Percentiles rank a stretch among this genome's conserved stretches.
These are phyloP conservation scores for Leptopilina syphax DNA, from an alignment of 2,888 invertebrate genomes.

Conservation along the genomic window DNA sequence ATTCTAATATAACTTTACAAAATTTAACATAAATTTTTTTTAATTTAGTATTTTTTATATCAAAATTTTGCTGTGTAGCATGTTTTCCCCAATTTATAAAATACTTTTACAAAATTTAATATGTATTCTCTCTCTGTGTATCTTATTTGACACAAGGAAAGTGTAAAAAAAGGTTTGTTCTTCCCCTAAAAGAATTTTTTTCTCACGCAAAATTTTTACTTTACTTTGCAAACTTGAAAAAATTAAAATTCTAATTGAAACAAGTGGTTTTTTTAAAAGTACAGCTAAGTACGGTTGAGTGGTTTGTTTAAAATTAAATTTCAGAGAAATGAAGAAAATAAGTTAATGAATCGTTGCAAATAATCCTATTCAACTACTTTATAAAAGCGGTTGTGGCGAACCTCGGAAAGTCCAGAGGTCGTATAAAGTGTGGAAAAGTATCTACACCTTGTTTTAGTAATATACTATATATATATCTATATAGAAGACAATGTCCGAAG, in stretches of 20 bases:
- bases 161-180: too few relatives aligned
- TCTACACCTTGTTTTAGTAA: conserved; percentile 21
- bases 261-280: neutral
- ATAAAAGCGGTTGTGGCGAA: conserved; percentile 2
- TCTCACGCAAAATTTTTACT: too few relatives aligned
- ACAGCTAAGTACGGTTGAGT: neutral
- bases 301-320: conserved; percentile 5
- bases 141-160: too few relatives aligned
- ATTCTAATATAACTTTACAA: too few relatives aligned
- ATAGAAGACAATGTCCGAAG: neutral
- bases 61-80: too few relatives aligned
- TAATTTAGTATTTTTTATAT: too few relatives aligned
- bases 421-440: conserved; percentile 22
- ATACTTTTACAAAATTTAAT: too few relatives aligned
- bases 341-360: conserved; percentile 23
- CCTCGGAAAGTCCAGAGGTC: conserved; percentile 21
- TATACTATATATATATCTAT: neutral
- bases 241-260: neutral
- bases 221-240: neutral
- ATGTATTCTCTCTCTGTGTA: too few relatives aligned
- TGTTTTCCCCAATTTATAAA: too few relatives aligned
- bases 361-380: conserved; percentile 25
- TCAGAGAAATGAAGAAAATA: neutral
- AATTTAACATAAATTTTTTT: too few relatives aligned
- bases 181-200: too few relatives aligned